Percentiles rank a stretch among this genome's conserved stretches.
phyloP scores from a whole-genome alignment of 1,140 invertebrate genomes.

The Drosophila equinoxialis region DNA sequence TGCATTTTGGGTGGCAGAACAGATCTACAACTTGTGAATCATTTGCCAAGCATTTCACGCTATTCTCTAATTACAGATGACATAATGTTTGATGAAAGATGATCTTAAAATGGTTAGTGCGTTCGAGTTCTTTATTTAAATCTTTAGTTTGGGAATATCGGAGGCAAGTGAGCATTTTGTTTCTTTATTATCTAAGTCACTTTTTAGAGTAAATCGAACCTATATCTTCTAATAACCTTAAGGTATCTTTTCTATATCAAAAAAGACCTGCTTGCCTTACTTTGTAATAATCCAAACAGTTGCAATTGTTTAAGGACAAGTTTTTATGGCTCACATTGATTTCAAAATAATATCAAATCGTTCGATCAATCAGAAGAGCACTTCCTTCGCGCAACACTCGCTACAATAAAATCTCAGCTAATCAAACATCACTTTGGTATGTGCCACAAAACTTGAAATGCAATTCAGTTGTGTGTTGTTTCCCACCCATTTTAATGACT shows the following conservation, averaged over 20 bases:
- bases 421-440: slow-evolving; percentile 50
- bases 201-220: too few relatives aligned
- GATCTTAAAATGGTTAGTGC: background rate
- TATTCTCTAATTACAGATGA: slow-evolving; percentile 60
- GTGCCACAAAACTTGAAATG: slow-evolving; percentile 4
- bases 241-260: too few relatives aligned
- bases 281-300: too few relatives aligned
- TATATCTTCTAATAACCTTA: too few relatives aligned
- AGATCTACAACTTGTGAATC: slow-evolving; percentile 51
- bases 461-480: slow-evolving; percentile 36
- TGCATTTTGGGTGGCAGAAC: slow-evolving; percentile 24
- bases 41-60: slow-evolving; percentile 51
- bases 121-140: background rate
- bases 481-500: slow-evolving; percentile 64
- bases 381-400: slow-evolving; percentile 5
- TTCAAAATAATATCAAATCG: slow-evolving; percentile 1
- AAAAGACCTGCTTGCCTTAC: too few relatives aligned
- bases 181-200: too few relatives aligned
- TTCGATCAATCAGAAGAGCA: slow-evolving; percentile 12
- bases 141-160: too few relatives aligned
- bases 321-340: background rate
- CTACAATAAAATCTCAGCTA: slow-evolving; percentile 9
- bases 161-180: background rate
- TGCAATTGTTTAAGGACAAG: too few relatives aligned
- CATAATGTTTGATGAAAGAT: slow-evolving; percentile 48